phyloP scores from a whole-genome alignment of 53 echinoderm and acorn worm species.

The Zoroaster sp. region DNA sequence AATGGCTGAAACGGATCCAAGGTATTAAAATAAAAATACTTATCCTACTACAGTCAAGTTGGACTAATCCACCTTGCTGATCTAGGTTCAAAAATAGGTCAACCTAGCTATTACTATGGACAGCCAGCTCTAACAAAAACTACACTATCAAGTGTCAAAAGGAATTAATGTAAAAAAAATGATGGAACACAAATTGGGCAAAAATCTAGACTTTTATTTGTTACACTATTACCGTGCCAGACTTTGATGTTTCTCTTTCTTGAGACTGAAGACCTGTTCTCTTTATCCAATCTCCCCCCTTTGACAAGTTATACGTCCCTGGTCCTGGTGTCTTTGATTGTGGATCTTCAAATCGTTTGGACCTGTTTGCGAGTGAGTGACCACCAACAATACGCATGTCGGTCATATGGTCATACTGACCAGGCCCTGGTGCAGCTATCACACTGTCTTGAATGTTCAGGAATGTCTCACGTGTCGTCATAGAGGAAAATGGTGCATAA shows the following conservation, averaged over 20 bases:
- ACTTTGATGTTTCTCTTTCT: slow-evolving; percentile 9
- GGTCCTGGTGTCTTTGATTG: slow-evolving; percentile 88
- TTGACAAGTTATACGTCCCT: slow-evolving; percentile 90
- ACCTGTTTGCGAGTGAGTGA: slow-evolving; percentile 83
- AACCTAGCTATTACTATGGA: no score
- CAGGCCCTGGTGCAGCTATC: slow-evolving; percentile 97
- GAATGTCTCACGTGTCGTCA: slow-evolving; percentile 92
- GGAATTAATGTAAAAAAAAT: background rate
- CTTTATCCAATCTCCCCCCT: slow-evolving; percentile 90
- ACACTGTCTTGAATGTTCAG: slow-evolving; percentile 84
- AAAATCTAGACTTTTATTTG: background rate
- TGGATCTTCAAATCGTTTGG: slow-evolving; percentile 79
- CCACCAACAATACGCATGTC: slow-evolving; percentile 76
- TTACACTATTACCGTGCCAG: slow-evolving; percentile 49
- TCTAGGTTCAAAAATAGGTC: no score
- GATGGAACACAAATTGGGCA: background rate
- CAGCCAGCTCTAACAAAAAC: no score
- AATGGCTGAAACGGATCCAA: no score
- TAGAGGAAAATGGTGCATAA: slow-evolving; percentile 94
- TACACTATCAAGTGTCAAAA: no score
- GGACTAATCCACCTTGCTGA: background rate
- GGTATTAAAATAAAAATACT: no score
- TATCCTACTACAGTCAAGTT: no score
- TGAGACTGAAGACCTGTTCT: slow-evolving; percentile 39
- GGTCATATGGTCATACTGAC: slow-evolving; percentile 83